Conservation (phyloP, 2,113 vertebrate genomes). For the Microtus richardsoni region DNA sequence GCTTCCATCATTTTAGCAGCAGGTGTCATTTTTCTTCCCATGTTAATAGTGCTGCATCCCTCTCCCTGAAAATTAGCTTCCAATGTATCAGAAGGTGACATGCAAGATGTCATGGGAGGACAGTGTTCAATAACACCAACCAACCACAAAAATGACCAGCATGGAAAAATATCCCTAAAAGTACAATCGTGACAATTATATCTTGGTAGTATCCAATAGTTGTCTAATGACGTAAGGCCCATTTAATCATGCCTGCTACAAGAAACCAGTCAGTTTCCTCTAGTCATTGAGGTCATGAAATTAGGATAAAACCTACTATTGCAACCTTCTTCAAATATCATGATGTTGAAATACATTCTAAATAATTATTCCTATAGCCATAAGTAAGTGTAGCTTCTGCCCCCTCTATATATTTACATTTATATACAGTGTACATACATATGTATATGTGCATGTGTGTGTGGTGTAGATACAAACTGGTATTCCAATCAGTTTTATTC, state of each 20-base stretch:
- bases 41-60: neutral
- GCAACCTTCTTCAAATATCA: neutral
- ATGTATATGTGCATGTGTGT: no score
- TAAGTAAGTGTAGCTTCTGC: neutral
- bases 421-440: no score
- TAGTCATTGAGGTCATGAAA: neutral
- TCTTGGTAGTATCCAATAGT: neutral
- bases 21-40: neutral
- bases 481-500: neutral
- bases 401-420: no score
- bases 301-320: neutral
- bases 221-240: neutral
- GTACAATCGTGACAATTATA: neutral
- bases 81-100: neutral
- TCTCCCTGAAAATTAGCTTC: neutral
- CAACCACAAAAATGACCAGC: neutral
- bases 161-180: neutral
- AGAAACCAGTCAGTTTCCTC: neutral
- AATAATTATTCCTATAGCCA: neutral
- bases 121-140: neutral
- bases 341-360: neutral
- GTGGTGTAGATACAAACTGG: neutral
- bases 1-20: neutral
- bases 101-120: neutral
- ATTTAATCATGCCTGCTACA: neutral